Conservation (phyloP, 2,888 invertebrate genomes). For the Polydrusus pterygomalis region DNA sequence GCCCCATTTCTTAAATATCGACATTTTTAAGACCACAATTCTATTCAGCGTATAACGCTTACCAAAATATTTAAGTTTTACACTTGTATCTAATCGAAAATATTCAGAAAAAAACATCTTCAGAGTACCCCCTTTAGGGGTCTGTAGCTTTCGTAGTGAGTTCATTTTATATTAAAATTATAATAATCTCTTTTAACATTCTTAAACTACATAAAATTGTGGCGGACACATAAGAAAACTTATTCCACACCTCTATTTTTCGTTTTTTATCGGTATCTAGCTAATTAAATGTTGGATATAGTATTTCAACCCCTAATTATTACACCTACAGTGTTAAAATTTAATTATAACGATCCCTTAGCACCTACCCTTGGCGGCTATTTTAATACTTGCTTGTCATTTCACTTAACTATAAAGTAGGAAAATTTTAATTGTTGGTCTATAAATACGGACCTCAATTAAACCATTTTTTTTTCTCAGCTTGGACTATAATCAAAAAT, state of each 20-base stretch:
- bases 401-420: constrained; percentile 53
- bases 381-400: constrained; percentile 49
- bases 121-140: too few species aligned
- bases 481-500: not conserved
- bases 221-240: not conserved
- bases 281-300: constrained; percentile 48
- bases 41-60: too few species aligned
- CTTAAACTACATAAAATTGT: not conserved
- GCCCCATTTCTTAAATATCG: too few species aligned
- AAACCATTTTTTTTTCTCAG: constrained; percentile 19
- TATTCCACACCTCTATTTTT: constrained; percentile 28
- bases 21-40: too few species aligned
- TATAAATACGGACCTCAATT: constrained; percentile 36
- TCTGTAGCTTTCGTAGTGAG: too few species aligned
- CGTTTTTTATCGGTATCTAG: constrained; percentile 37
- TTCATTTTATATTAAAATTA: too few species aligned
- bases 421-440: constrained; percentile 39
- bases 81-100: too few species aligned
- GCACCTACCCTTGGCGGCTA: constrained; percentile 42
- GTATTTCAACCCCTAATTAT: constrained; percentile 51
- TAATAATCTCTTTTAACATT: not conserved
- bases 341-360: constrained; percentile 52
- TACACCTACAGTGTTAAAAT: constrained; percentile 51
- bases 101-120: too few species aligned
- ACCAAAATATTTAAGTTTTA: too few species aligned